A percentile compares a stretch with the other conserved stretches of the same genome.
phyloP scores from a whole-genome alignment of 2,797 vertebrate species.

The Diplodus sargus region DNA sequence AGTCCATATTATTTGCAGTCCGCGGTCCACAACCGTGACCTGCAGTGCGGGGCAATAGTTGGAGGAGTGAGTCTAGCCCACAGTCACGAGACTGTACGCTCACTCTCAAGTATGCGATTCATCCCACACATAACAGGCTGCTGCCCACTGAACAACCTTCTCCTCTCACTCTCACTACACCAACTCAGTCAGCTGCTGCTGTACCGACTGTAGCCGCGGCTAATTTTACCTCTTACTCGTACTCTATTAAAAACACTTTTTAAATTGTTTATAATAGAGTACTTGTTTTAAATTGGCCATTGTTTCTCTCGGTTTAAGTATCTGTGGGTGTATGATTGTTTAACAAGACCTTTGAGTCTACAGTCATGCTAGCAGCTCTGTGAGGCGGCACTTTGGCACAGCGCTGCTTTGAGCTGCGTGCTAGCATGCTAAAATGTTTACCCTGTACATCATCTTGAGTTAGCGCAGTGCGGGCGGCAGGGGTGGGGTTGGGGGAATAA shows the following conservation, averaged over 20 bases:
- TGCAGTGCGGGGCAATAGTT: slow-evolving; percentile 16
- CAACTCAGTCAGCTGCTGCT: slow-evolving; percentile 53
- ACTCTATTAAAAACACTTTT: too few species aligned
- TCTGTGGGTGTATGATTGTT: not conserved
- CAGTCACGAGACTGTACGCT: slow-evolving; percentile 59
- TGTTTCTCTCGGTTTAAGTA: not conserved
- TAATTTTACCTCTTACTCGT: slow-evolving; percentile 11
- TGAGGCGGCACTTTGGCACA: not conserved
- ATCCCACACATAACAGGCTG: slow-evolving; percentile 69
- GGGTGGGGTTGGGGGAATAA: too few species aligned
- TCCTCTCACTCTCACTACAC: slow-evolving; percentile 58
- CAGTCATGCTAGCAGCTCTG: not conserved
- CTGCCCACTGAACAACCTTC: slow-evolving; percentile 52
- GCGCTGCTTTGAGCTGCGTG: not conserved
- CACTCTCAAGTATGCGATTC: slow-evolving; percentile 54
- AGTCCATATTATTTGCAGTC: slow-evolving; percentile 35
- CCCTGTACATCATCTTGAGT: not conserved
- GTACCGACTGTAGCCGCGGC: not conserved
- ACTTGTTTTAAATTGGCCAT: too few species aligned
- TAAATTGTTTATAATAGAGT: too few species aligned
- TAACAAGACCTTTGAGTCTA: not conserved
- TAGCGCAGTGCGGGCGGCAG: too few species aligned
- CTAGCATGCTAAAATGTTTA: not conserved
- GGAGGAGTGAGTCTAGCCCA: slow-evolving; percentile 26
- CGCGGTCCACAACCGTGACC: slow-evolving; percentile 29